These are phyloP conservation scores for Drosophila nasuta DNA, from an alignment of 1,140 invertebrate species.

Conservation along the genomic window DNA sequence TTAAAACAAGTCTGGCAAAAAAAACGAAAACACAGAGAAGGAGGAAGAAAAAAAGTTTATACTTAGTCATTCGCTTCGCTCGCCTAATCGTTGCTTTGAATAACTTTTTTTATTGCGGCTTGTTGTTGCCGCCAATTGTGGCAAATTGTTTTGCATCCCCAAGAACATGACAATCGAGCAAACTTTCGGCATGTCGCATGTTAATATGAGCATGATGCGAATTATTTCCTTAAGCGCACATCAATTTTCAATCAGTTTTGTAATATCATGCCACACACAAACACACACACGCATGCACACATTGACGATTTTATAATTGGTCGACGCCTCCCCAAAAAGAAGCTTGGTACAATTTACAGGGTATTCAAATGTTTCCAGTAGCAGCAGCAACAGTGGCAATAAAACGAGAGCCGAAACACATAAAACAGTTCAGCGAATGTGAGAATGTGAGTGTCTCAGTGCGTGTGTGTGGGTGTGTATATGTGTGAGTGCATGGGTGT, in stretches of 20 bases:
- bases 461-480: neutral
- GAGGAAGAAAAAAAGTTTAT: neutral
- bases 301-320: conserved; percentile 44
- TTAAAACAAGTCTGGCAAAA: neutral
- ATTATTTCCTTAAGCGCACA: conserved; percentile 26
- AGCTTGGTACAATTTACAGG: conserved; percentile 6
- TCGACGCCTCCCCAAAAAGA: neutral
- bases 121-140: neutral
- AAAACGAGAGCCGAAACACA: conserved; percentile 25
- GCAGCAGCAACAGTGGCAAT: conserved; percentile 20
- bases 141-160: conserved; percentile 21
- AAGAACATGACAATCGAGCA: neutral
- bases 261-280: conserved; percentile 7
- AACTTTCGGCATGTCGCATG: conserved; percentile 14
- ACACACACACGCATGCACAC: neutral
- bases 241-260: conserved; percentile 43
- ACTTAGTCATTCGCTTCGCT: conserved; percentile 2
- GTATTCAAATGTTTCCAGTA: conserved; percentile 35
- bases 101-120: conserved; percentile 6
- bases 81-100: conserved; percentile 10
- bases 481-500: conserved; percentile 22
- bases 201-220: conserved; percentile 30
- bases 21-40: no score
- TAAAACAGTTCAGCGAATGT: conserved; percentile 25
- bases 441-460: no score